These are phyloP conservation scores for Laupala kohalensis DNA, from an alignment of 1,140 invertebrate genomes.

Conservation along the genomic window DNA sequence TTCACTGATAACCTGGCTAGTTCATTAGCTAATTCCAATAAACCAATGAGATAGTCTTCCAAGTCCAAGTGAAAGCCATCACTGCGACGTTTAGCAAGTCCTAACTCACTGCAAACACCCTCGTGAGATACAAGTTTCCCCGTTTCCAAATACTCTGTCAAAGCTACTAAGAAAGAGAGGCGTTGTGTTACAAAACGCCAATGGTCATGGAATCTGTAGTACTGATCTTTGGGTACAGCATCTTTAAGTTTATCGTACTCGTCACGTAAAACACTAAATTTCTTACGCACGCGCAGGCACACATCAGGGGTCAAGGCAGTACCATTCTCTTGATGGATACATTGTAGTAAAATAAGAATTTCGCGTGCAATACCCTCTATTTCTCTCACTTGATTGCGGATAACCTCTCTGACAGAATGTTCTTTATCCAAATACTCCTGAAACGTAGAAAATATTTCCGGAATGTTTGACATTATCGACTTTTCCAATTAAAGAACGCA, in stretches of 20 bases:
- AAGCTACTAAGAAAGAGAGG: constrained; percentile 58
- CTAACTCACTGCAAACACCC: constrained; percentile 59
- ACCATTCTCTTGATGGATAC: constrained; percentile 49
- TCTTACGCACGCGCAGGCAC: constrained; percentile 38
- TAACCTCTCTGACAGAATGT: constrained; percentile 38
- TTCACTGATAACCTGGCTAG: constrained; percentile 76
- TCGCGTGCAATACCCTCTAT: constrained; percentile 54
- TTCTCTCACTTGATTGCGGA: constrained; percentile 47
- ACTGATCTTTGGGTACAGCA: constrained; percentile 49
- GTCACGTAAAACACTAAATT: constrained; percentile 40
- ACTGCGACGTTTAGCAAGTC: constrained; percentile 41
- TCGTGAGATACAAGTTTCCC: constrained; percentile 58
- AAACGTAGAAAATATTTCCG: not conserved
- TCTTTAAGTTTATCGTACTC: constrained; percentile 41
- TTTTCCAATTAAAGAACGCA: too few relatives aligned
- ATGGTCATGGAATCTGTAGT: constrained; percentile 74
- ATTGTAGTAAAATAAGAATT: constrained; percentile 52
- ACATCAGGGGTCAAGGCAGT: constrained; percentile 38
- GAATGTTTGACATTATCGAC: not conserved
- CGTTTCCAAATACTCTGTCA: constrained; percentile 66
- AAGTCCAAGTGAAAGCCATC: constrained; percentile 78
- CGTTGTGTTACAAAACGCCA: constrained; percentile 73
- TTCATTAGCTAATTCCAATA: constrained; percentile 69
- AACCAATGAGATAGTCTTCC: constrained; percentile 78
- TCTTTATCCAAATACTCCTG: not conserved